A percentile compares a stretch with the other conserved stretches of the same genome.
Conservation (phyloP, 2,113 vertebrate species). For the Meles meles region DNA sequence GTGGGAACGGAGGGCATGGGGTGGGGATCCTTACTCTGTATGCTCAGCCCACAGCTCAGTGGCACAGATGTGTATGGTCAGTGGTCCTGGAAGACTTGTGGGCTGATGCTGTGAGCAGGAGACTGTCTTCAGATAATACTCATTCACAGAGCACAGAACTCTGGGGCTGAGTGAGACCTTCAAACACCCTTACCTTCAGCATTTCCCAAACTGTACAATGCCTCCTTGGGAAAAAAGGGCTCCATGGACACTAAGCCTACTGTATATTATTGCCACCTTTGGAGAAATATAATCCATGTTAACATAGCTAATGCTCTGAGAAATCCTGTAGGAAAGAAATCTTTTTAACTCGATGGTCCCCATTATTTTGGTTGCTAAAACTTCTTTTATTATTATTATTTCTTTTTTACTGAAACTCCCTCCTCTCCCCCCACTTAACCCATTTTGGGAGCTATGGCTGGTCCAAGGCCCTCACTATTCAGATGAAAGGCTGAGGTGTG, state of each 20-base stretch:
- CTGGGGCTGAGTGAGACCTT: not conserved
- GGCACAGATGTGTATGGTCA: fast-evolving
- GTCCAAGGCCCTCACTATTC: not conserved
- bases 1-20: not conserved
- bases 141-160: not conserved
- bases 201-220: not conserved
- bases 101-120: not conserved
- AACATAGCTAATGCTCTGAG: not conserved
- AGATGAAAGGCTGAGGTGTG: not conserved
- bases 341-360: not conserved
- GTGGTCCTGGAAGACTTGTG: not conserved
- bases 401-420: not conserved
- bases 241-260: fast-evolving
- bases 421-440: not conserved
- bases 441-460: not conserved
- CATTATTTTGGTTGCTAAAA: not conserved
- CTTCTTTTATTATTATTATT: not conserved
- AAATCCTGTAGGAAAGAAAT: not conserved
- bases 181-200: not conserved
- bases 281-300: not conserved
- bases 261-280: not conserved
- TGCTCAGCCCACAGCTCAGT: not conserved
- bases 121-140: not conserved
- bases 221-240: not conserved
- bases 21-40: not conserved